phyloP scores from a whole-genome alignment of 2,113 vertebrate species.

The Gasterosteus aculeatus region DNA sequence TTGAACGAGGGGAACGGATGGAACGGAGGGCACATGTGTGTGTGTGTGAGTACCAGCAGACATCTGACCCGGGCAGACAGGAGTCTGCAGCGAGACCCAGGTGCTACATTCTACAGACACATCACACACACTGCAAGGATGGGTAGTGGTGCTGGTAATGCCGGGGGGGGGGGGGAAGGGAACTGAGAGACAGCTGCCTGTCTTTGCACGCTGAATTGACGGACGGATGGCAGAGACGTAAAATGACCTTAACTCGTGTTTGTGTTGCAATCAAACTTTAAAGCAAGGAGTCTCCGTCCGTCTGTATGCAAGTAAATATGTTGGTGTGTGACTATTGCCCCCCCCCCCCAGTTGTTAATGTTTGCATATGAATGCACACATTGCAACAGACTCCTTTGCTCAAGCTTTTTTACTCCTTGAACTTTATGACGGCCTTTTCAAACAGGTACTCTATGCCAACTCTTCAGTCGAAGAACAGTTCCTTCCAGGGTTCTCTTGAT shows the following conservation, averaged over 20 bases:
- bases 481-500: neutral
- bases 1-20: conserved; percentile 29
- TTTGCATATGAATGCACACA: no score
- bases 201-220: conserved; percentile 27
- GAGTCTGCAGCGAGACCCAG: conserved; percentile 48
- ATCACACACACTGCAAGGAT: conserved; percentile 26
- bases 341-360: neutral
- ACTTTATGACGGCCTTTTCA: neutral
- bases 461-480: neutral
- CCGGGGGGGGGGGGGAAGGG: neutral
- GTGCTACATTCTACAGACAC: conserved; percentile 48
- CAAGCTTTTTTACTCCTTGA: neutral
- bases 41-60: neutral
- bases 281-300: no score
- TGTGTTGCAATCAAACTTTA: no score
- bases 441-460: neutral
- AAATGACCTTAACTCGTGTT: no score
- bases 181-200: conserved; percentile 27
- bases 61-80: conserved; percentile 7
- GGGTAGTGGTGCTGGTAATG: conserved; percentile 11
- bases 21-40: neutral
- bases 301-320: no score
- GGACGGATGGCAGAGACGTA: no score
- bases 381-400: neutral
- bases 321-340: no score